phyloP scores from a whole-genome alignment of 35 echinoderm and acorn worm genomes.

The Heliocidaris erythrogramma region DNA sequence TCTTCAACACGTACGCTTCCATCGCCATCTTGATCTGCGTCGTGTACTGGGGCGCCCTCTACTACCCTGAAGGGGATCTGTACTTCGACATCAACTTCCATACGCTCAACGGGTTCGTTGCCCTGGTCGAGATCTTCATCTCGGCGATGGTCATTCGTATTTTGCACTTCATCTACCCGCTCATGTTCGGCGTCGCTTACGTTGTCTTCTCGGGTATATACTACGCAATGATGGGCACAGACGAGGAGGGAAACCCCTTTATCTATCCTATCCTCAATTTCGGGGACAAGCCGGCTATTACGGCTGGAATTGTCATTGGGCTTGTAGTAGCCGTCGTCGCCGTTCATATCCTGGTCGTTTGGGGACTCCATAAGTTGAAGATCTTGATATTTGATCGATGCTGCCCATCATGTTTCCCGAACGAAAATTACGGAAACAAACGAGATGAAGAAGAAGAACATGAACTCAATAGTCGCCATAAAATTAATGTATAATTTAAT shows the following conservation, averaged over 20 bases:
- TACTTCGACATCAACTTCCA: slow-evolving; percentile 58
- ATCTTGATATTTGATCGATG: neutral
- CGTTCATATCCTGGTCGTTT: neutral
- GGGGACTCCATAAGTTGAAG: slow-evolving; percentile 48
- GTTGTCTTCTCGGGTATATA: slow-evolving; percentile 52
- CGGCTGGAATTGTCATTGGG: neutral
- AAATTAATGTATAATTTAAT: no score
- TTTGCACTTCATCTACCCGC: slow-evolving; percentile 63
- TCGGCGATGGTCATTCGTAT: slow-evolving; percentile 44
- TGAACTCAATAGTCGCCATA: neutral
- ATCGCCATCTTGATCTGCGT: slow-evolving; percentile 34
- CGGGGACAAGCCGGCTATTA: neutral
- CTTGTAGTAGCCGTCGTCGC: neutral
- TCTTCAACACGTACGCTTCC: slow-evolving; percentile 51
- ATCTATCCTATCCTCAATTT: slow-evolving; percentile 46
- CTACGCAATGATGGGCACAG: slow-evolving; percentile 47
- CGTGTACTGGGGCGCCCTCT: slow-evolving; percentile 57
- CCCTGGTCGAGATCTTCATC: slow-evolving; percentile 49
- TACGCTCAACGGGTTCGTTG: slow-evolving; percentile 29
- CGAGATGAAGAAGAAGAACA: neutral
- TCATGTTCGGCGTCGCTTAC: slow-evolving; percentile 32
- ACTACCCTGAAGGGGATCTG: slow-evolving; percentile 10
- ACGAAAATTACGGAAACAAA: neutral
- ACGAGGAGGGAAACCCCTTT: slow-evolving; percentile 14
- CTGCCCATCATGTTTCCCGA: slow-evolving; percentile 30